Evolutionary conservation across 2,888 invertebrate genomes (phyloP).

Genomic region (Merodon equestris): DNA sequence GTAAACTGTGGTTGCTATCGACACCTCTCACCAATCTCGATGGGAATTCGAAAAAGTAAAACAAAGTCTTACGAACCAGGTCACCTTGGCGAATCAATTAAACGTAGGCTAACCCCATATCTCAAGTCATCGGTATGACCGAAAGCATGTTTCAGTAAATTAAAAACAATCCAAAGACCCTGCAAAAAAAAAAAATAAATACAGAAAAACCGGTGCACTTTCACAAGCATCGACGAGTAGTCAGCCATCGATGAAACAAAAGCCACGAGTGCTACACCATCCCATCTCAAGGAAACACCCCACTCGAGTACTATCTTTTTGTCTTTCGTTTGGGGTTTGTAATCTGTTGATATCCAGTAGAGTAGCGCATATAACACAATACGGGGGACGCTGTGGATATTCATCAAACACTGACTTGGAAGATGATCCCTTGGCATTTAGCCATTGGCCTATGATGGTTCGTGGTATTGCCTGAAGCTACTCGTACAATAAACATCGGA

Average conservation of each 20-base stretch:
- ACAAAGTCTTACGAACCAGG: conserved; percentile 6
- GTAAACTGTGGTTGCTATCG: conserved; percentile 11
- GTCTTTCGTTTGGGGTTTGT: background rate
- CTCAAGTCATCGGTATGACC: background rate
- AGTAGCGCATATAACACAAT: background rate
- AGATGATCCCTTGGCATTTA: conserved; percentile 57
- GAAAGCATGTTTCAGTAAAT: conserved; percentile 6
- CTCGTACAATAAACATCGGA: background rate
- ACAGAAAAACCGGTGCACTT: conserved; percentile 38
- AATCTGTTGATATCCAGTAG: background rate
- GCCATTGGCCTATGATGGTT: conserved; percentile 17
- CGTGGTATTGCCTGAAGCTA: background rate
- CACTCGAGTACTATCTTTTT: conserved; percentile 3
- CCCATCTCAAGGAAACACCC: conserved; percentile 29
- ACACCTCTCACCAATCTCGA: conserved; percentile 3
- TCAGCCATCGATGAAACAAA: conserved; percentile 1
- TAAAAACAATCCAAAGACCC: background rate
- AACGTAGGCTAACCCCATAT: background rate
- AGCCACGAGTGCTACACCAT: conserved; percentile 8
- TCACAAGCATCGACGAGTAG: conserved; percentile 21
- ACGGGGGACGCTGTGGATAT: conserved; percentile 20
- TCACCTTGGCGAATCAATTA: conserved; percentile 58
- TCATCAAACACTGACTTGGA: conserved; percentile 19
- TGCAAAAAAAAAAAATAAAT: background rate
- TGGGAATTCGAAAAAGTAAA: background rate